Conservation (phyloP, 2,113 vertebrate genomes). For the Xenopus tropicalis region UCB_Xtro_10.0 CM004444.2:131847001-131847500, state of each 20-base stretch:
- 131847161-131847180: too few relatives aligned
- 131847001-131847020: too few relatives aligned
- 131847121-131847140: too few relatives aligned
- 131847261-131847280: constrained; percentile 41
- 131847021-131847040: too few relatives aligned
- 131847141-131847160: too few relatives aligned
- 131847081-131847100: too few relatives aligned
- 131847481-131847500: constrained; percentile 9
- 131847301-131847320: constrained; percentile 39
- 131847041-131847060: too few relatives aligned
- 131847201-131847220: constrained; percentile 19
- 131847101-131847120: too few relatives aligned
- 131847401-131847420: constrained; percentile 40
- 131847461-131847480: constrained; percentile 13
- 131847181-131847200: constrained; percentile 24
- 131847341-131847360: constrained; percentile 44
- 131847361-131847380: constrained; percentile 44
- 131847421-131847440: constrained; percentile 15
- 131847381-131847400: constrained; percentile 39
- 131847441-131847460: constrained; percentile 26
- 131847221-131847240: constrained; percentile 25
- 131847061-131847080: too few relatives aligned
- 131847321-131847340: constrained; percentile 45
- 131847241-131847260: constrained; percentile 31
- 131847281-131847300: constrained; percentile 43